Evolutionary conservation across 2,888 invertebrate species (phyloP), one percentile per base, ranked within the genome.

Genomic region (Cryptus viduatorius): DNA sequence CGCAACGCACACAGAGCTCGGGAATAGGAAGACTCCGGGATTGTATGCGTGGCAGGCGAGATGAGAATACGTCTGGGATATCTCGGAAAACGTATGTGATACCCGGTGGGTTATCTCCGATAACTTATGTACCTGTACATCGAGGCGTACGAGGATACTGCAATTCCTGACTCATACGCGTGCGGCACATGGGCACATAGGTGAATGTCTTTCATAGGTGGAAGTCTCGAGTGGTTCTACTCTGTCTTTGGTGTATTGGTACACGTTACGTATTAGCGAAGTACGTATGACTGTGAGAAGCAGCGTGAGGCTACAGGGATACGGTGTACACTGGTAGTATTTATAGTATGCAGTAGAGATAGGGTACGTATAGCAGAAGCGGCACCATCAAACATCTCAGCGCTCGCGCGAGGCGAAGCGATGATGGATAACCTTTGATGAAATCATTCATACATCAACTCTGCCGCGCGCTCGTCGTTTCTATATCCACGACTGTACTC

Each of bases 341-440:
- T 68, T 68, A 65, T 65, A 50, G 12, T 61, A 68, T 56, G 44
- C 42, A 16, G 19, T 65, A 12, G 31, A 72, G n/a, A 46, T 14
- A 64, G 31, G 29, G 31, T 80, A 69, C 19, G 78, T 59, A 82
- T 37, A 53, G 86, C 83, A 82, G 83, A 84, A 88, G 91, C 92
- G 92, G 92, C 89, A 90, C 86, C 90, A 91, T 92, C 91, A 92
- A 92, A 92, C 90, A 90, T 90, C 88, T 88, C 88, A 86, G 87
- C 88, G 89, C 90, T 69, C 73, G 79, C 71, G 44, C 75, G 89
- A 91, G 88, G 90, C 89, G 89, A 91, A 90, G 87, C 90, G 90
- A 92, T 92, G 93, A 93, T 92, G 90, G 90, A 92, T 93, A 92
- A 90, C 89, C 89, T 88, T 88, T 90, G 91, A 92, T 92, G 92